Conservation (phyloP, 2,113 vertebrate species). For the Aramus guarauna region DNA sequence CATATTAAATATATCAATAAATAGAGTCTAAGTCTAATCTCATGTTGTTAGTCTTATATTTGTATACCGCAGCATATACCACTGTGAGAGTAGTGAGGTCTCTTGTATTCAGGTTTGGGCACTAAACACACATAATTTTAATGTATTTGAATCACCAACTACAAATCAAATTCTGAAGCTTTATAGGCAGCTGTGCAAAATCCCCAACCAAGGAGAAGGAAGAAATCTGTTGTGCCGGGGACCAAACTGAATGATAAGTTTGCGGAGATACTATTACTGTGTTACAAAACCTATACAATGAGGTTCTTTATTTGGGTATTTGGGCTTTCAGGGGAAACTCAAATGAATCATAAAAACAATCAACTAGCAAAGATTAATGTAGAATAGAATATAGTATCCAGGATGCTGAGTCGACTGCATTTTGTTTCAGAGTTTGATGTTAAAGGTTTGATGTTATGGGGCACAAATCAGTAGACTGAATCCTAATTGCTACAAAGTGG, state of each 20-base stretch:
- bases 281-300: background rate
- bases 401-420: background rate
- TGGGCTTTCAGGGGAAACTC: background rate
- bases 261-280: background rate
- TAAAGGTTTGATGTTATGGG: background rate
- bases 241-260: background rate
- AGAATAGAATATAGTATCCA: background rate
- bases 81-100: background rate
- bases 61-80: background rate
- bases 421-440: background rate
- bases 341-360: background rate
- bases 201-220: background rate
- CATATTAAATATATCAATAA: background rate
- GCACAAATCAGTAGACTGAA: background rate
- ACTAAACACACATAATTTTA: background rate
- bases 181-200: background rate
- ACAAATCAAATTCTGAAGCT: background rate
- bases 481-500: background rate
- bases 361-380: background rate
- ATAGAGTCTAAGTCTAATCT: background rate
- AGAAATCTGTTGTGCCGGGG: background rate
- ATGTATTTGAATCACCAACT: background rate
- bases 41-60: background rate
- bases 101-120: background rate
- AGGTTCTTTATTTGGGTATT: background rate